Evolutionary conservation across 2,888 invertebrate genomes (phyloP), one percentile per base, ranked within the genome.

Genomic region (Standfussiana lucernea): DNA sequence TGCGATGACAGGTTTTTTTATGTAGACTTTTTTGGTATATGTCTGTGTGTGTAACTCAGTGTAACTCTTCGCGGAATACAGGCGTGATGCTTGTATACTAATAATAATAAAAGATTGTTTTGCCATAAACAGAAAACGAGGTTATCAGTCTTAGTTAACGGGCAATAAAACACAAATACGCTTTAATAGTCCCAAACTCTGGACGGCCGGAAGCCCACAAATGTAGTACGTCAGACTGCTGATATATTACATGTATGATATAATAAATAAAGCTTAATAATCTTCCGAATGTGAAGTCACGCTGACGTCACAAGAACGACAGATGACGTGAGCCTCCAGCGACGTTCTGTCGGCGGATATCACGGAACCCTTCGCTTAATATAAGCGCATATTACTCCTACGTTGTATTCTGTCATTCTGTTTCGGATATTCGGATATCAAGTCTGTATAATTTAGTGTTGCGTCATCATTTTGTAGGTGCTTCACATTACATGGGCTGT

Each of bases 301-400:
- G 87, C 87, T 90, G 92, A 91, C 88, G 81, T 86, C 82, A 85
- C 76, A 74, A 75, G 75, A 66, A 75, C 79, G 89, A 85, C 89
- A 84, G 84, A 81, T 89, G 88, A 89, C 85, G 80, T 70, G 85
- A 72, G 90, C 90, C 86, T 84, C 82, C 37, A 86, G 90, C 87
- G 83, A 84, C 85, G 84, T 88, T 89, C 88, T 89, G 91, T 91
- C 86, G 85, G 86, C 89, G 86, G 74, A 83, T 84, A 85, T 84
- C 79, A 79, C 74, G 72, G 74, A 86, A 79, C 82, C 80, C 77
- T 81, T 75, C 67, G 70, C 75, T 72, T 68, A 86, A 86, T 82
- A 86, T 85, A 80, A 81, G 78, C 84, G 76, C 72, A 80, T 83
- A 86, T 83, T 78, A 78, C 70, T 75, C 68, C 67, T 68, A 70